Percentiles rank a stretch among this genome's conserved stretches.
phyloP scores from a whole-genome alignment of 2,888 invertebrate genomes.

The Troglohyphantes excavatus region DNA sequence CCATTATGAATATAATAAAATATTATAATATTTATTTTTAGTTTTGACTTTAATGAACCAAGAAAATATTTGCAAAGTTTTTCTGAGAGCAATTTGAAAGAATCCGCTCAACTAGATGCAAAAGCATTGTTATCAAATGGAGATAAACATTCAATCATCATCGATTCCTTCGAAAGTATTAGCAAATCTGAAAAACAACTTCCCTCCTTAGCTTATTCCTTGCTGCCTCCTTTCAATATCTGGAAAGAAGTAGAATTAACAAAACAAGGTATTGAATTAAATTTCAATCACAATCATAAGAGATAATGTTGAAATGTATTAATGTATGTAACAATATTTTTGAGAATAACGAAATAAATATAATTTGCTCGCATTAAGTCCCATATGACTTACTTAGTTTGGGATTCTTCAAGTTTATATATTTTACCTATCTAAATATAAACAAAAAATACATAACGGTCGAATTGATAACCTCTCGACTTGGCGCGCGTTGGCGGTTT shows the following conservation, averaged over 20 bases:
- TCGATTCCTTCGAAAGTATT: conserved; percentile 22
- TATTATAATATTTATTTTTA: background rate
- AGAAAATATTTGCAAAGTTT: background rate
- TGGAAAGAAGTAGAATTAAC: conserved; percentile 51
- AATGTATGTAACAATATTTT: no score
- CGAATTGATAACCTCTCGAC: no score
- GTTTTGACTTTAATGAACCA: background rate
- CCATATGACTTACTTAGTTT: no score
- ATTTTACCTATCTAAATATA: no score
- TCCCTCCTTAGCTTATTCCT: background rate
- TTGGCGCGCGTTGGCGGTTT: no score
- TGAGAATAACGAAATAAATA: no score
- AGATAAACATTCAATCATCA: background rate
- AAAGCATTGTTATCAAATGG: background rate
- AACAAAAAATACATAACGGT: no score
- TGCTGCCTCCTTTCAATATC: conserved; percentile 39
- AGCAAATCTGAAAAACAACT: background rate
- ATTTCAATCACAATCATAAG: no score
- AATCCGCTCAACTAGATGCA: background rate
- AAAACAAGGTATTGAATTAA: conserved; percentile 69
- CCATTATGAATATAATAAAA: background rate
- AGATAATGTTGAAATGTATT: no score
- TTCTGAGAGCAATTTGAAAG: background rate
- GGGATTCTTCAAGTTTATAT: no score
- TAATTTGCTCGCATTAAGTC: no score